Evolutionary conservation across 2,888 invertebrate genomes (phyloP), one percentile per base, ranked within the genome.

Genomic region (Thumatha senex): DNA sequence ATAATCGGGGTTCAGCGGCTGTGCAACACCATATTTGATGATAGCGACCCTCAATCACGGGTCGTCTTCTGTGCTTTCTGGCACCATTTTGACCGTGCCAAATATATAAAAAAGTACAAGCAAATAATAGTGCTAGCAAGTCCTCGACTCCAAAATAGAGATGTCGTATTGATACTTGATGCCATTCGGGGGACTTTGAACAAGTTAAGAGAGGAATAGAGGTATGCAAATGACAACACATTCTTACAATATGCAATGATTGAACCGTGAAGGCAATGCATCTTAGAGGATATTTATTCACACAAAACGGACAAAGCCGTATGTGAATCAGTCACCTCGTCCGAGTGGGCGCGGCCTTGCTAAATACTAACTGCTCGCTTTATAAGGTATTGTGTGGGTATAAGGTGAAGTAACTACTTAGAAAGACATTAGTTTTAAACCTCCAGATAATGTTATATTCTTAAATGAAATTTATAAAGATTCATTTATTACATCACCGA

Each of bases 331-430:
- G 82, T 86, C 86, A 84, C 72, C 67, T 51, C 51, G 64, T 41
- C 51, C 43, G 52, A 54, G 89, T 87, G 76, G 87, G 89, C 68
- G 85, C 74, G 83, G 74, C 87, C 90, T 89, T 82, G 88, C 80
- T 63, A 62, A 56, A 50, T 62, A 34, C 60, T 49, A 53, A 61
- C 54, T 75, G 70, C 67, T 67, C 76, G 61, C 73, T 77, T 68
- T 80, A 84, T 81, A 86, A 68, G 88, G 89, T 53, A 49, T 54
- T 71, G 80, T 75, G 89, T 89, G 78, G 88, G 89, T 43, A 63
- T 51, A 45, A 24, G 18, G 18, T 41, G 64, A 52, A 46, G 53
- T 58, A 48, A 66, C 52, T 61, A 46, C 63, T 62, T 58, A 60
- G 51, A 56, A 24, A 24, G 18, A 24, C 62, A 54, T 59, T 58